phyloP scores from a whole-genome alignment of 2,888 invertebrate species.

The Drosophila borealis region DNA sequence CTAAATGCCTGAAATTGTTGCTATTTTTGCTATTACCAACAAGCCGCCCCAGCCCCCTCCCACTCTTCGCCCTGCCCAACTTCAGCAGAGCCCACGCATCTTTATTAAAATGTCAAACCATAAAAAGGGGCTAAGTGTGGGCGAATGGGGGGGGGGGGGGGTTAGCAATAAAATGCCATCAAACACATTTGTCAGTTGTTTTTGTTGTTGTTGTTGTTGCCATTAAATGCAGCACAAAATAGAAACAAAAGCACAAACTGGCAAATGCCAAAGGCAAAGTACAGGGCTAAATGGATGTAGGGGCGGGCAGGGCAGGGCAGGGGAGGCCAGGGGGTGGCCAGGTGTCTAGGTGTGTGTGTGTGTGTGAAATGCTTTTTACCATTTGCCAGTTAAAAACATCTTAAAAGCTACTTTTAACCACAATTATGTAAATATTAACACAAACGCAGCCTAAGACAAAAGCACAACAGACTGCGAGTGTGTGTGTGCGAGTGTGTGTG shows the following conservation, averaged over 20 bases:
- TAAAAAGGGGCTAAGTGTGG: slow-evolving; percentile 27
- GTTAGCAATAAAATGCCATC: slow-evolving; percentile 66
- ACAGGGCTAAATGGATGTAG: neutral
- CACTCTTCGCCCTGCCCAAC: neutral
- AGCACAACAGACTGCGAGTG: slow-evolving; percentile 30
- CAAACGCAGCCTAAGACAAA: slow-evolving; percentile 67
- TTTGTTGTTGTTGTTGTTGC: slow-evolving; percentile 31
- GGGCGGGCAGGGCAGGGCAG: neutral
- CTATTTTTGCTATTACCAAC: slow-evolving; percentile 23
- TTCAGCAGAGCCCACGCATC: slow-evolving; percentile 30
- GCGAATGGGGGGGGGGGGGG: neutral
- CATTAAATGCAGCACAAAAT: slow-evolving; percentile 67
- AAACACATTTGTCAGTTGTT: slow-evolving; percentile 72
- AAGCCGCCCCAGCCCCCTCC: neutral
- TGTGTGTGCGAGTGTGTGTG: slow-evolving; percentile 2
- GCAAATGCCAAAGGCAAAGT: slow-evolving; percentile 40
- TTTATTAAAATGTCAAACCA: slow-evolving; percentile 78
- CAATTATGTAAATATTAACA: slow-evolving; percentile 81
- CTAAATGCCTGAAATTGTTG: slow-evolving; percentile 51
- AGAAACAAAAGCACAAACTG: slow-evolving; percentile 56
- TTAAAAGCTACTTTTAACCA: slow-evolving; percentile 80
- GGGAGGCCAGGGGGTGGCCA: too few species aligned
- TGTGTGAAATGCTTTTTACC: slow-evolving; percentile 37
- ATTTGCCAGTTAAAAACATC: slow-evolving; percentile 78
- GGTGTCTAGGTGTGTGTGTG: neutral